phyloP scores from a whole-genome alignment of 2,888 invertebrate genomes.

The Ectobius pallidus region DNA sequence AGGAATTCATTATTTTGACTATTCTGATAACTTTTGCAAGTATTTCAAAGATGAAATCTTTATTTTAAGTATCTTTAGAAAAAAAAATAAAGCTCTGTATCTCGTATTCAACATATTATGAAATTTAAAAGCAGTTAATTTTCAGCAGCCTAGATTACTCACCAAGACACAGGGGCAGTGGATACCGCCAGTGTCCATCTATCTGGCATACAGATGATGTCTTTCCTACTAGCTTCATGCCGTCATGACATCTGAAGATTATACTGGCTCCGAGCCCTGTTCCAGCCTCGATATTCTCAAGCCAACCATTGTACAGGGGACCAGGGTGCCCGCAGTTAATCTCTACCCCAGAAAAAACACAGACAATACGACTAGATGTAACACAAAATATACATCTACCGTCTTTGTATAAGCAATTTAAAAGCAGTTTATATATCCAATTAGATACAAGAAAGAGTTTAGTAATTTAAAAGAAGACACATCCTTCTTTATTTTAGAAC shows the following conservation, averaged over 20 bases:
- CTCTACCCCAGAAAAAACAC: slow-evolving; percentile 63
- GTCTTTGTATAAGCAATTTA: background rate
- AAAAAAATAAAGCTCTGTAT: too few species aligned
- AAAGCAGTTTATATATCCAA: too few species aligned
- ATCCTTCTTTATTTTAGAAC: background rate
- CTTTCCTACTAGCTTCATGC: slow-evolving; percentile 88
- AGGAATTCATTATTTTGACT: too few species aligned
- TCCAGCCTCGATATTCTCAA: slow-evolving; percentile 86
- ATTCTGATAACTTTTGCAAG: too few species aligned
- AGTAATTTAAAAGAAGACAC: background rate
- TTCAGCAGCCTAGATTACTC: too few species aligned
- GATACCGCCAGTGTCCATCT: slow-evolving; percentile 94
- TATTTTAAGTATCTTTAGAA: too few species aligned
- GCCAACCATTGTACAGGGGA: slow-evolving; percentile 93
- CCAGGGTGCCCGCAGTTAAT: slow-evolving; percentile 97
- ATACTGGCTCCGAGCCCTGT: slow-evolving; percentile 91
- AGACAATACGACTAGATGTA: slow-evolving; percentile 40
- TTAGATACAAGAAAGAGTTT: background rate
- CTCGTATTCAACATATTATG: too few species aligned
- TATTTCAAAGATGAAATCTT: too few species aligned
- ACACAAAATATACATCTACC: background rate
- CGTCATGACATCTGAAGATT: slow-evolving; percentile 91
- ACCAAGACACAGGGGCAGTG: slow-evolving; percentile 90
- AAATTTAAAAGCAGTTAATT: too few species aligned
- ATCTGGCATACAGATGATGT: slow-evolving; percentile 91